These are phyloP conservation scores for Meloidogyne floridensis DNA, from an alignment of 1,140 invertebrate genomes.

Conservation along the genomic window DNA sequence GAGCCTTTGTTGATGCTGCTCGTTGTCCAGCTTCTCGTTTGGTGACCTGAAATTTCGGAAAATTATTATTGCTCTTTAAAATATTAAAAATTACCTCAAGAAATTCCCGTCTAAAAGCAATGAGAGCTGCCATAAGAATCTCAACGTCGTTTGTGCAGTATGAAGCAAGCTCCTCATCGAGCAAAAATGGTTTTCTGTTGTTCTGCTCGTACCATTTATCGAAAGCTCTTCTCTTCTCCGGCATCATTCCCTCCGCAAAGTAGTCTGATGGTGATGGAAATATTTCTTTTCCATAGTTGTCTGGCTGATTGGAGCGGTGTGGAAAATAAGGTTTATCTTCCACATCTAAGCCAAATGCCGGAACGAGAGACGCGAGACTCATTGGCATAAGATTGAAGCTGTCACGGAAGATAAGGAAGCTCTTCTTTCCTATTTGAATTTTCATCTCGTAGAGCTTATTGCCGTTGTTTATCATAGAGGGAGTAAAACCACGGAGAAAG, in stretches of 20 bases:
- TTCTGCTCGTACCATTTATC: neutral
- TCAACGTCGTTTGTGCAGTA: slow-evolving; percentile 12
- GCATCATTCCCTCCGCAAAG: neutral
- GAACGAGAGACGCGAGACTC: neutral
- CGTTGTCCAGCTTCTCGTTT: neutral
- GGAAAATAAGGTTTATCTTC: slow-evolving; percentile 14
- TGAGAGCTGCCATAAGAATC: neutral
- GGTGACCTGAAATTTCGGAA: neutral
- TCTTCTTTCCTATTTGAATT: neutral
- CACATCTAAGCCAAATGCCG: neutral
- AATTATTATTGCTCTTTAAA: neutral
- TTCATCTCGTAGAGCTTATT: slow-evolving; percentile 13
- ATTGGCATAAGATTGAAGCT: slow-evolving; percentile 14
- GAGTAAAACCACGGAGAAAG: neutral
- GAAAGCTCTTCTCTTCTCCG: neutral
- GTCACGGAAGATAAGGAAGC: neutral
- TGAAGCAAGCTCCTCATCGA: neutral
- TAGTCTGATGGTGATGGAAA: neutral
- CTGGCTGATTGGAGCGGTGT: neutral
- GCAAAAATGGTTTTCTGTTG: neutral
- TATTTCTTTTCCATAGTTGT: neutral
- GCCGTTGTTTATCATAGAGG: neutral
- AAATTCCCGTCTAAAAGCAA: slow-evolving; percentile 15
- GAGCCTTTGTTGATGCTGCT: neutral
- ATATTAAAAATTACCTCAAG: neutral